These are phyloP conservation scores for Dendrocopos noguchii DNA, from an alignment of 2,113 vertebrate species.

Conservation along the genomic window DNA sequence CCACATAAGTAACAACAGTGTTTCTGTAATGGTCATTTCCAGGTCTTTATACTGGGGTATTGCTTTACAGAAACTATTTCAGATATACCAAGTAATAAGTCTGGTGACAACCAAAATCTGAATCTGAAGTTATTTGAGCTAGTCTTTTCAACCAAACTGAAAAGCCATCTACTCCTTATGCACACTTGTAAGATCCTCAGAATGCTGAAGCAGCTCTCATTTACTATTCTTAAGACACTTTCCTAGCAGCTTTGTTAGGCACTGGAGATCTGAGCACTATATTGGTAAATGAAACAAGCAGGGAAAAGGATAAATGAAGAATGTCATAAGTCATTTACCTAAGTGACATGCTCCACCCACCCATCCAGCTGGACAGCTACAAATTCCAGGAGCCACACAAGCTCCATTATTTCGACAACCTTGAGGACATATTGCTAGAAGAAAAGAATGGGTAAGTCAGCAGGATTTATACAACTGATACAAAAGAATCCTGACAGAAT, in stretches of 20 bases:
- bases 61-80: neutral
- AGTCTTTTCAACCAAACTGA: neutral
- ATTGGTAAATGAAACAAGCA: constrained; percentile 21
- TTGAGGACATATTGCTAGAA: constrained; percentile 85
- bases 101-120: neutral
- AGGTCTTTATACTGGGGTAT: neutral
- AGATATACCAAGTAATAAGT: neutral
- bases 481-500: constrained; percentile 39
- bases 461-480: constrained; percentile 27
- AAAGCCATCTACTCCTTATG: neutral
- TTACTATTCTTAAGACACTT: neutral
- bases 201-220: neutral
- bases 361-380: constrained; percentile 87
- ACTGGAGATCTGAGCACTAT: neutral
- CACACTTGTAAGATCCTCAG: neutral
- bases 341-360: constrained; percentile 85
- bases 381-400: constrained; percentile 88
- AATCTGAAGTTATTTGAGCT: neutral
- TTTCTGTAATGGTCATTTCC: neutral
- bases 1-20: neutral
- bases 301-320: constrained; percentile 12
- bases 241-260: neutral
- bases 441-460: constrained; percentile 51
- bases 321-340: constrained; percentile 70
- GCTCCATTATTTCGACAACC: constrained; percentile 84